These are phyloP conservation scores for Emydocephalus ijimae DNA, from an alignment of 2,113 vertebrate species.

Conservation along the genomic window DNA sequence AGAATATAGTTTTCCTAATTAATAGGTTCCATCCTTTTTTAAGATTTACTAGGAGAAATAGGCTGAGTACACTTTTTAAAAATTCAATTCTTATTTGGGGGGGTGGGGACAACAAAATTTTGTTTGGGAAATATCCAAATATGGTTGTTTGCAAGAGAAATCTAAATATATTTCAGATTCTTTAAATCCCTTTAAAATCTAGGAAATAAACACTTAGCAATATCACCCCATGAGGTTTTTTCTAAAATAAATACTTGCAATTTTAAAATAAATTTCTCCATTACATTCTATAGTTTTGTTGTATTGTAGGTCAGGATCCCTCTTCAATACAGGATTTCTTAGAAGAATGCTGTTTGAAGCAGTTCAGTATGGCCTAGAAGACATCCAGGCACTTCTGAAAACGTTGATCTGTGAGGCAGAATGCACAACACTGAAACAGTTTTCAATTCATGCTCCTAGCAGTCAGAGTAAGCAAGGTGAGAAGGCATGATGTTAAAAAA, in stretches of 20 bases:
- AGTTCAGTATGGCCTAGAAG: slow-evolving; percentile 82
- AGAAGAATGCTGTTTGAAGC: slow-evolving; percentile 88
- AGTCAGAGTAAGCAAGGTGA: slow-evolving; percentile 83
- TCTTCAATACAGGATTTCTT: slow-evolving; percentile 91
- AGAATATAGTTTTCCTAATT: neutral
- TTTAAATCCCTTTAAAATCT: neutral
- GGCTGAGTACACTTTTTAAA: neutral
- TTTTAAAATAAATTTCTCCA: neutral
- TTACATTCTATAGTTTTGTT: neutral
- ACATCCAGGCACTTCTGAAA: slow-evolving; percentile 89
- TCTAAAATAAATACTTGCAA: neutral
- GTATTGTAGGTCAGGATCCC: slow-evolving; percentile 79
- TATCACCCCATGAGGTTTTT: neutral
- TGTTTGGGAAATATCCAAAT: neutral
- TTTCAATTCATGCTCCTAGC: slow-evolving; percentile 62
- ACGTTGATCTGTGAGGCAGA: slow-evolving; percentile 90
- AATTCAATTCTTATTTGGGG: neutral
- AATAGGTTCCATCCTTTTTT: neutral
- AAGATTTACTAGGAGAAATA: neutral
- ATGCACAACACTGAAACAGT: slow-evolving; percentile 81
- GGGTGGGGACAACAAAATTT: neutral
- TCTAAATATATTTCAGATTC: neutral
- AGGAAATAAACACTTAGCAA: neutral
- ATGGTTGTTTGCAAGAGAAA: neutral
- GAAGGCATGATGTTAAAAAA: slow-evolving; percentile 16